Percentiles rank a stretch among this genome's conserved stretches.
Conservation (phyloP, 2,797 vertebrate species). For the Fundulus diaphanus region DNA sequence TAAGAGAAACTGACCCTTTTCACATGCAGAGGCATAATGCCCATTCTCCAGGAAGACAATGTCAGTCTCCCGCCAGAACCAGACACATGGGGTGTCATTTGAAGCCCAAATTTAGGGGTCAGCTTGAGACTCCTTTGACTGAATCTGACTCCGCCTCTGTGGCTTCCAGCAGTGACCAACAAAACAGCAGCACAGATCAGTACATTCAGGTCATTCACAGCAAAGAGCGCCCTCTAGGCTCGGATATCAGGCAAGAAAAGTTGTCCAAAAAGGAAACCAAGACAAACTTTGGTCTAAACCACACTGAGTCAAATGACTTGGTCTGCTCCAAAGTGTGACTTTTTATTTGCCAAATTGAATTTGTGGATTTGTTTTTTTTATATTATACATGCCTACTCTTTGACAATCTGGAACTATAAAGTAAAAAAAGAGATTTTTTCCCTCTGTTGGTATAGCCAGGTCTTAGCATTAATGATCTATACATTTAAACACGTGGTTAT, state of each 20-base stretch:
- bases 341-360: background rate
- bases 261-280: conserved; percentile 81
- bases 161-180: conserved; percentile 92
- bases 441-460: background rate
- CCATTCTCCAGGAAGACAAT: conserved; percentile 52
- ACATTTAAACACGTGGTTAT: background rate
- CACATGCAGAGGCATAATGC: conserved; percentile 39
- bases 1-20: conserved; percentile 69
- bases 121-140: conserved; percentile 80
- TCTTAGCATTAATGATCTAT: background rate
- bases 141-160: conserved; percentile 91
- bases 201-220: conserved; percentile 90
- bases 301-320: conserved; percentile 79
- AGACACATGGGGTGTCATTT: conserved; percentile 69
- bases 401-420: background rate
- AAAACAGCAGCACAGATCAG: conserved; percentile 90
- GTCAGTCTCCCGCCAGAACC: conserved; percentile 39
- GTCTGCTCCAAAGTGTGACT: conserved; percentile 91
- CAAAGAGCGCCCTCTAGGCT: conserved; percentile 83
- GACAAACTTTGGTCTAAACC: conserved; percentile 68
- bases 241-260: conserved; percentile 71
- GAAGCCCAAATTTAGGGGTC: conserved; percentile 81
- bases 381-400: background rate
- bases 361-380: conserved; percentile 7
- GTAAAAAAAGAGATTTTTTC: background rate